Conservation (phyloP, 2,888 invertebrate genomes). For the Acrobasis suavella region DNA sequence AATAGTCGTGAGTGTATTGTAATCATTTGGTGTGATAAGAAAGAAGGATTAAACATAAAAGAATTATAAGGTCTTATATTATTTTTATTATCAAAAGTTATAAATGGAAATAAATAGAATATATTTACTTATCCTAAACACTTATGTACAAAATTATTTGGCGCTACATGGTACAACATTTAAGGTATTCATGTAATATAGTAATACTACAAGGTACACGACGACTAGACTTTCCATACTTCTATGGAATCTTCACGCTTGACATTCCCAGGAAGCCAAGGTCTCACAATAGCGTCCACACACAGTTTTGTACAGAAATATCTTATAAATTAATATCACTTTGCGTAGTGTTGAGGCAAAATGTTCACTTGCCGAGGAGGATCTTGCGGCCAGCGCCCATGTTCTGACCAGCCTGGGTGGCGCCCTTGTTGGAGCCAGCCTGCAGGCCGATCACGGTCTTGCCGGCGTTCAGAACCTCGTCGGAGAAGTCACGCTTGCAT, state of each 20-base stretch:
- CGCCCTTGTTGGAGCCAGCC: constrained; percentile 98
- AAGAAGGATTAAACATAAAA: no score
- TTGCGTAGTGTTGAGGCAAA: constrained; percentile 42
- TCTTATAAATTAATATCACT: constrained; percentile 79
- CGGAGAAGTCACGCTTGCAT: constrained; percentile 96
- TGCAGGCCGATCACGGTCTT: constrained; percentile 96
- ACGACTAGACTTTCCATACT: constrained; percentile 36
- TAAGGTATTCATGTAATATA: constrained; percentile 32
- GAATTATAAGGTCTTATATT: constrained; percentile 33
- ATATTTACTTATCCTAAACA: constrained; percentile 68
- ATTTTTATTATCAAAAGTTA: constrained; percentile 72
- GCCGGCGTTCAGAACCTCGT: constrained; percentile 94
- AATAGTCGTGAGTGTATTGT: no score
- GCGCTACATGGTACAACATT: constrained; percentile 66
- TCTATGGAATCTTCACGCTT: neutral
- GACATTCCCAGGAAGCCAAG: constrained; percentile 42
- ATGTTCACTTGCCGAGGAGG: constrained; percentile 91
- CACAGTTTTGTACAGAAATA: constrained; percentile 71
- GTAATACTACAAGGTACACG: constrained; percentile 30
- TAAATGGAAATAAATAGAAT: constrained; percentile 75
- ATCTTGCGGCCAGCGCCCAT: constrained; percentile 95
- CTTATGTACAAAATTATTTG: constrained; percentile 70
- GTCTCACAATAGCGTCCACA: constrained; percentile 70
- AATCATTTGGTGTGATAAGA: no score
- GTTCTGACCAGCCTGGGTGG: constrained; percentile 95